Evolutionary conservation across 2,113 vertebrate species (phyloP), one percentile per base, ranked within the genome.

Genomic region (Rhinoderma darwinii): DNA sequence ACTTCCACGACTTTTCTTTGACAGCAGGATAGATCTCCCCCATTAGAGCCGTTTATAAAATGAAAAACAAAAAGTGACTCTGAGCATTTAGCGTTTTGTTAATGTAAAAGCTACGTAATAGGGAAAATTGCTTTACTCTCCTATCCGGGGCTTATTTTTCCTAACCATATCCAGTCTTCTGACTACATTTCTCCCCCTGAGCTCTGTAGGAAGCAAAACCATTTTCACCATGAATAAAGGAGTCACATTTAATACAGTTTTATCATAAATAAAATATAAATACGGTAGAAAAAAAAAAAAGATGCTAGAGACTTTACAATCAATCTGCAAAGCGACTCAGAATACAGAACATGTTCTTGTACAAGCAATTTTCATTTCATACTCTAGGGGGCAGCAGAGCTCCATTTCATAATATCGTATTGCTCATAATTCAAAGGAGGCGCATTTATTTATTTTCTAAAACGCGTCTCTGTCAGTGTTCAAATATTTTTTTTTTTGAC

Each of bases 331-430:
- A 5, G 11, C 10, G 77, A 35, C 76, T 50, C 12, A 18, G 76
- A 78, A 78, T 61, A 14, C 27, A 15, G 76, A 78, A 5, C 30
- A 10, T 18, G n/a, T 78, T 32, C 8, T 2, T n/a, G 6, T 51
- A 11, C 44, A 10, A 7, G 75, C 77, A 25, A 22, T 35, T 3
- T 3, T 66, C n/a, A 7, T 14, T 15, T n/a, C 6, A 14, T 73
- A 4, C 82, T 83, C 27, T 11, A 73, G 66, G 47, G 82, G 82
- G 82, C 82, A 83, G 82, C 82, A 83, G 63, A 27, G 66, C 47
- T 83, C 63, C 30, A 50, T 44, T 44, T 8, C 17, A 27, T 15
- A 10, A 32, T 47, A 1, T 18, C 27, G 14, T 20, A 35, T 2
- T 4, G 56, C 54, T 41, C 54, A 61, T 54, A 8, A 25, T 32